Base-by-base conservation (phyloP, 2,113 vertebrate genomes). In the Thamnaconus septentrionalis region DNA sequence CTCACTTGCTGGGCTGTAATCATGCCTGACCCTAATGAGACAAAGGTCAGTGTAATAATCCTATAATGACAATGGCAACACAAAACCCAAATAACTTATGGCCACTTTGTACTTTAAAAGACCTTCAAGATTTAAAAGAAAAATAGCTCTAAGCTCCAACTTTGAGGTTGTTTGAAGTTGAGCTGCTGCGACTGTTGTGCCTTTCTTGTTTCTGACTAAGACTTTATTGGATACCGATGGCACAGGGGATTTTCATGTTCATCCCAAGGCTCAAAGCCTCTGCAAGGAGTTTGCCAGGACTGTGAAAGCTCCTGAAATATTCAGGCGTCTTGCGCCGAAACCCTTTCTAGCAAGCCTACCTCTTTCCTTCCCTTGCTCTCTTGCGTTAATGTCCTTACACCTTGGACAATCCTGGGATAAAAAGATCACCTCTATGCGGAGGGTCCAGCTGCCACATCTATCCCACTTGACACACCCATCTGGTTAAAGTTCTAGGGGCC, bases 381-480 rank as follows among this genome's bases (percentile, higher is more conserved):
- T 64, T 53, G 59, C 66, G 71, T 64, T 54, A 62, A 39, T 8
- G 3, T 59, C 53, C 46, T 73, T 65, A 62, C 46, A 64, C 68
- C 8, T 4, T 45, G 56, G 55, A 76, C 49, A 68, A 82, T 73
- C 64, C 53, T 6, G 31, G 68, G 73, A 80, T 78, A 58, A 76
- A 85, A 48, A 79, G 79, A 73, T 84, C 45, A 68, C 61, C 8
- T 73, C 60, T 10, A 0, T 51, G 59, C 53, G 64, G 74, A 80
- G 59, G 81, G 66, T 75, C 77, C 64, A 75, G 74, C 48, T 70
- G 62, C 0, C 48, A 4, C 3, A 0, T 62, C 59, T 73, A 69
- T 79, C 42, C 55, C 51, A 46, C 53, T 43, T 41, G 53, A 56
- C 52, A 62, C 54, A 61, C 50, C 48, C 80, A 82, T 86, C 49